Evolutionary conservation across 1,140 invertebrate species (phyloP).

Genomic region (Cylas formicarius): DNA sequence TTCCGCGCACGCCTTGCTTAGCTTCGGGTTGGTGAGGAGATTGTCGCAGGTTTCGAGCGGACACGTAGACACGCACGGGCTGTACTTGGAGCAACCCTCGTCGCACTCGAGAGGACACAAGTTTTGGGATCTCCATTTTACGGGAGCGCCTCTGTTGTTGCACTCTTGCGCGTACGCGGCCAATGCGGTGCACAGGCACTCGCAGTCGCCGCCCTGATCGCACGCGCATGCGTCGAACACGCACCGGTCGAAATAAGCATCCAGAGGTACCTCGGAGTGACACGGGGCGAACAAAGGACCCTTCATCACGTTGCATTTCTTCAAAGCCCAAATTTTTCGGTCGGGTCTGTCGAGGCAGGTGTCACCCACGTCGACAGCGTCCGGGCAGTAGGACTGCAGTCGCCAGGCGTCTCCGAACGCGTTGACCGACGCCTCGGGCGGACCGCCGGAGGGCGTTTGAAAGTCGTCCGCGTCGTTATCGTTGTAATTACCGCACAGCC

Average conservation of each 20-base stretch:
- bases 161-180: slow-evolving; percentile 81
- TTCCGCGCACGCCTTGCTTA: slow-evolving; percentile 54
- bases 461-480: slow-evolving; percentile 75
- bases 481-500: slow-evolving; percentile 88
- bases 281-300: slow-evolving; percentile 65
- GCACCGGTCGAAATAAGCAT: slow-evolving; percentile 51
- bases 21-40: slow-evolving; percentile 53
- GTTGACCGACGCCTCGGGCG: slow-evolving; percentile 60
- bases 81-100: slow-evolving; percentile 67
- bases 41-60: slow-evolving; percentile 79
- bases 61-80: slow-evolving; percentile 72
- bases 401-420: slow-evolving; percentile 84
- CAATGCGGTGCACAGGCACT: slow-evolving; percentile 81
- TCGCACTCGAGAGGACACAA: slow-evolving; percentile 86
- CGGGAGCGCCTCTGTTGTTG: slow-evolving; percentile 57
- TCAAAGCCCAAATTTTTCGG: slow-evolving; percentile 67
- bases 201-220: slow-evolving; percentile 81
- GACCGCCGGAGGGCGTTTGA: slow-evolving; percentile 69
- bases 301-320: slow-evolving; percentile 68
- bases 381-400: slow-evolving; percentile 66
- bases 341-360: slow-evolving; percentile 67
- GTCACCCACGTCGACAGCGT: slow-evolving; percentile 48
- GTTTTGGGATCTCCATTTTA: slow-evolving; percentile 74
- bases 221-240: slow-evolving; percentile 80
- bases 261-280: slow-evolving; percentile 69